phyloP scores from a whole-genome alignment of 2,888 invertebrate species.

The Steinernema carpocapsae region DNA sequence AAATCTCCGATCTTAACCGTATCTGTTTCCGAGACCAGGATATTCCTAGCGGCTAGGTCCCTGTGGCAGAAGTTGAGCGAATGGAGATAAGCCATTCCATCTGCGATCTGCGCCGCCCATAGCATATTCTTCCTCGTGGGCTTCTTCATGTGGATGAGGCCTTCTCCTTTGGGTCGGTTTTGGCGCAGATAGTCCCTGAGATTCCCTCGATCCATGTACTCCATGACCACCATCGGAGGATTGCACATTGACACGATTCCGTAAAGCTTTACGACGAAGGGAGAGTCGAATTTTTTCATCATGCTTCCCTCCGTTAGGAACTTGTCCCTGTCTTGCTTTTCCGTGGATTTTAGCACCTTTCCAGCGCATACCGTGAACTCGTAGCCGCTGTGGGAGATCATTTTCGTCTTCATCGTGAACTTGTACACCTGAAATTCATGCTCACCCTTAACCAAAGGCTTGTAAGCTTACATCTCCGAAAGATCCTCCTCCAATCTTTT shows the following conservation, averaged over 20 bases:
- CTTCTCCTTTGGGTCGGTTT: slow-evolving; percentile 60
- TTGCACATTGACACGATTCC: slow-evolving; percentile 93
- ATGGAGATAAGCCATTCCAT: slow-evolving; percentile 96
- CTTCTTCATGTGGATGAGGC: slow-evolving; percentile 68
- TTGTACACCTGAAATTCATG: not conserved
- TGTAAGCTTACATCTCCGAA: slow-evolving; percentile 78
- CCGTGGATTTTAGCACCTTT: not conserved
- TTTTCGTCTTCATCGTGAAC: not conserved
- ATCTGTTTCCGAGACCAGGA: slow-evolving; percentile 76
- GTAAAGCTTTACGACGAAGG: slow-evolving; percentile 78
- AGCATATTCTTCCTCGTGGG: slow-evolving; percentile 70
- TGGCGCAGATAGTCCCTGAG: slow-evolving; percentile 64
- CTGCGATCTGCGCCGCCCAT: slow-evolving; percentile 82
- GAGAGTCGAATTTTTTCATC: slow-evolving; percentile 67
- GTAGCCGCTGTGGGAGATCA: not conserved
- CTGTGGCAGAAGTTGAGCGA: slow-evolving; percentile 88
- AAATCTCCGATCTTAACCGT: slow-evolving; percentile 72
- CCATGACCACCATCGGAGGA: slow-evolving; percentile 94
- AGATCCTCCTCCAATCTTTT: slow-evolving; percentile 82
- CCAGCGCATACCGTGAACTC: slow-evolving; percentile 10
- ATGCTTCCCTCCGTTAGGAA: slow-evolving; percentile 62
- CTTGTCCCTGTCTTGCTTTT: slow-evolving; percentile 36
- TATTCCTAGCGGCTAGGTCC: slow-evolving; percentile 91
- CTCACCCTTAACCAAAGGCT: not conserved
- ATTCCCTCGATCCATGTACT: slow-evolving; percentile 80